Percentiles rank a stretch among this genome's conserved stretches.
phyloP scores from a whole-genome alignment of 64 coral and sea anemone genomes.

The Montipora foliosa region DNA sequence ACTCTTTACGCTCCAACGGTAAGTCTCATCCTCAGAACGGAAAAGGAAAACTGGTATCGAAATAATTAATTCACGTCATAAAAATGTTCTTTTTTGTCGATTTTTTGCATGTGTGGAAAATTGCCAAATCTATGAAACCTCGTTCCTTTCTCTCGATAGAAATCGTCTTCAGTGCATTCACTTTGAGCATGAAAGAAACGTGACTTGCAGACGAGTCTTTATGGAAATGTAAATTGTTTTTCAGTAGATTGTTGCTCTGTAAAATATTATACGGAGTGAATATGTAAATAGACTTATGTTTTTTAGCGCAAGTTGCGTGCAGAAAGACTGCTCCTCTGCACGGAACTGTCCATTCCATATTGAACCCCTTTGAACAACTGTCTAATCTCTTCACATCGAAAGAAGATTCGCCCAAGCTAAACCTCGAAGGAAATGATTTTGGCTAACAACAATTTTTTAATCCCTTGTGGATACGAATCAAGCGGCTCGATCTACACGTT shows the following conservation, averaged over 20 bases:
- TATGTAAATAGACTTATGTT: not conserved
- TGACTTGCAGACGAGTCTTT: not conserved
- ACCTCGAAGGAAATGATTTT: not conserved
- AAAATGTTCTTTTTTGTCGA: not conserved
- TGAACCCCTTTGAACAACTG: too few relatives aligned
- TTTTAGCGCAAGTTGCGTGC: not conserved
- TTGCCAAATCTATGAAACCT: not conserved
- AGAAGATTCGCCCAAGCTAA: not conserved
- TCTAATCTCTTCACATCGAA: not conserved
- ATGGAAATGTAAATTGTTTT: not conserved
- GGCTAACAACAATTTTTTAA: not conserved
- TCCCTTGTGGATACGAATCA: not conserved
- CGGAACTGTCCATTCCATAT: not conserved
- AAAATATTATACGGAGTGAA: not conserved
- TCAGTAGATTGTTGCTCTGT: not conserved
- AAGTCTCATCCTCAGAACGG: too few relatives aligned
- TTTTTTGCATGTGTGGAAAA: not conserved
- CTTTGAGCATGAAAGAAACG: not conserved
- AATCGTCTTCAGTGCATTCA: not conserved
- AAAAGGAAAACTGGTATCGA: not conserved
- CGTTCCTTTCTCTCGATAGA: not conserved
- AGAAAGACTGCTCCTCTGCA: not conserved
- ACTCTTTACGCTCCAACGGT: too few relatives aligned
- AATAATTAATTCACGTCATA: not conserved
- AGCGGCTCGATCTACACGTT: not conserved